These are phyloP conservation scores for Microctonus hyperodae DNA, from an alignment of 2,888 invertebrate species.

Conservation along the genomic window DNA sequence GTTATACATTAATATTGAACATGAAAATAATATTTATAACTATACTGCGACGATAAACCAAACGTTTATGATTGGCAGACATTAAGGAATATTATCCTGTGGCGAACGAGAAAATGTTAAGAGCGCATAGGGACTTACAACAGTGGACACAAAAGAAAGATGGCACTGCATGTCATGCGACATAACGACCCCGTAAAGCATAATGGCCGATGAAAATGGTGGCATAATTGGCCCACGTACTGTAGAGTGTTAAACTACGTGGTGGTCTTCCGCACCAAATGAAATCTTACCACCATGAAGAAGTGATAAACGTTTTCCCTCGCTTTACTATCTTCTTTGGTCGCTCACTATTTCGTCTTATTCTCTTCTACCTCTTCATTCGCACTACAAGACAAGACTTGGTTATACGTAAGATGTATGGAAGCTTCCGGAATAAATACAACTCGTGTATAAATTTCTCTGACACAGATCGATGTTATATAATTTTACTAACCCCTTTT, in stretches of 20 bases:
- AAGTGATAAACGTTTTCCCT: conserved; percentile 32
- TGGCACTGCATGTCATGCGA: not conserved
- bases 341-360: not conserved
- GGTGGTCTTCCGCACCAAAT: conserved; percentile 27
- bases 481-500: conserved; percentile 13
- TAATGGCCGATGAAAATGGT: conserved; percentile 49
- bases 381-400: not conserved
- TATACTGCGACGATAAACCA: not conserved
- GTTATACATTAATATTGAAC: not conserved
- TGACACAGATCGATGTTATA: conserved; percentile 7
- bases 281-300: conserved; percentile 33
- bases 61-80: not conserved
- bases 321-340: not conserved
- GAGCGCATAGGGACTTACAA: not conserved
- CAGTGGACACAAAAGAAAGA: not conserved
- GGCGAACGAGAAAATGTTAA: not conserved
- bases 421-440: not conserved
- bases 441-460: not conserved
- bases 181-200: conserved; percentile 40
- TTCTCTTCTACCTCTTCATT: not conserved
- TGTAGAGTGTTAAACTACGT: conserved; percentile 31
- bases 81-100: not conserved
- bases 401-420: not conserved
- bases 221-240: conserved; percentile 44
- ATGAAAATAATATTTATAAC: conserved; percentile 11